Conservation (phyloP, 2,888 invertebrate species). For the Beris chalybata region DNA sequence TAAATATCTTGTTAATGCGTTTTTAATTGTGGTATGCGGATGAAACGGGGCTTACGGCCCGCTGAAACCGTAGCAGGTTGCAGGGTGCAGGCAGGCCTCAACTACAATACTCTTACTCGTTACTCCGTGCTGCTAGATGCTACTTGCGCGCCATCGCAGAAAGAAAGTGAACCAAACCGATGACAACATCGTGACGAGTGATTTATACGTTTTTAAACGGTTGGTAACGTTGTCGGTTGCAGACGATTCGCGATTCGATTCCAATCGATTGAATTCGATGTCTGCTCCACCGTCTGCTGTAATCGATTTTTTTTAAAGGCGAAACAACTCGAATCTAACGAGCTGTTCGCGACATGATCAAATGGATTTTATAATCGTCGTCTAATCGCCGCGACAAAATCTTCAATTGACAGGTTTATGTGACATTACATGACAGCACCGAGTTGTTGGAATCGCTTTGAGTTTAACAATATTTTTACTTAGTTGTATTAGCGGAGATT, state of each 20-base stretch:
- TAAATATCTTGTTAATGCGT: conserved; percentile 45
- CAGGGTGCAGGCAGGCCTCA: too few species aligned
- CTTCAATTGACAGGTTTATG: too few species aligned
- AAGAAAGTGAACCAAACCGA: conserved; percentile 19
- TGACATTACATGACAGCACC: too few species aligned
- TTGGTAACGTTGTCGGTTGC: neutral
- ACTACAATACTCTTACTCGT: too few species aligned
- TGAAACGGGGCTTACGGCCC: conserved; percentile 30
- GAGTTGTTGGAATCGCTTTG: too few species aligned
- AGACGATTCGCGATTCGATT: neutral
- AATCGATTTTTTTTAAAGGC: too few species aligned
- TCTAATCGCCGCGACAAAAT: too few species aligned
- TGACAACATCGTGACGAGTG: conserved; percentile 15
- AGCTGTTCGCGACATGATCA: too few species aligned
- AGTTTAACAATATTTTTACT: too few species aligned
- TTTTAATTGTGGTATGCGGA: conserved; percentile 44
- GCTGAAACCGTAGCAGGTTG: conserved; percentile 2
- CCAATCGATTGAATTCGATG: neutral
- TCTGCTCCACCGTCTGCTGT: neutral
- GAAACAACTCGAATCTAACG: too few species aligned
- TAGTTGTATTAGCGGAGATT: too few species aligned
- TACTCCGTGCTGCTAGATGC: conserved; percentile 12
- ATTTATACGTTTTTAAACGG: conserved; percentile 28
- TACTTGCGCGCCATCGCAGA: conserved; percentile 15
- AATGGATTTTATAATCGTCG: too few species aligned